A percentile compares a stretch with the other conserved stretches of the same genome.
Conservation (phyloP, 2,888 invertebrate species). For the Himalopsyche anomala region DNA sequence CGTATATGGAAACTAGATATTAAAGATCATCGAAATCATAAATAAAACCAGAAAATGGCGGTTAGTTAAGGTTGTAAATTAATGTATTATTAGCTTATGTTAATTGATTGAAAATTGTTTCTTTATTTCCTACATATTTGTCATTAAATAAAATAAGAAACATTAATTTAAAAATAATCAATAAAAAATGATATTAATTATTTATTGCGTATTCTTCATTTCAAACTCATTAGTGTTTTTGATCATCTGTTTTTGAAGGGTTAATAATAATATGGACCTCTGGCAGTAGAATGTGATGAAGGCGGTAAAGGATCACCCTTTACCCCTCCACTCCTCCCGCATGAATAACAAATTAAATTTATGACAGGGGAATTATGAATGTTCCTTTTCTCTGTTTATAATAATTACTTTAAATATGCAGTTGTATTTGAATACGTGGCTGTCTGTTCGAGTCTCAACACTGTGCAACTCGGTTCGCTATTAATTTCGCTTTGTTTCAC, state of each 20-base stretch:
- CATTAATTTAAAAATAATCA: too few species aligned
- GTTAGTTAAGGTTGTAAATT: too few species aligned
- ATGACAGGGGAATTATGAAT: constrained; percentile 63
- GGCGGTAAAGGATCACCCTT: constrained; percentile 45
- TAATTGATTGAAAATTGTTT: too few species aligned
- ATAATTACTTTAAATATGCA: constrained; percentile 59
- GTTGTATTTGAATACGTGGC: constrained; percentile 38
- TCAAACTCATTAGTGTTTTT: too few species aligned
- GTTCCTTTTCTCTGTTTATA: constrained; percentile 63
- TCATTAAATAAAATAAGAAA: too few species aligned
- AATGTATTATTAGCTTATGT: too few species aligned
- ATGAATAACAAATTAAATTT: constrained; percentile 63
- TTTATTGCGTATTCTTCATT: too few species aligned
- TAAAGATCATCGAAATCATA: too few species aligned
- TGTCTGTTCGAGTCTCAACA: constrained; percentile 6
- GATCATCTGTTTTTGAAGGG: constrained; percentile 27
- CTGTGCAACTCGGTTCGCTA: not conserved
- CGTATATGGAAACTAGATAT: too few species aligned
- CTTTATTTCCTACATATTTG: too few species aligned
- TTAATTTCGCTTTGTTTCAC: constrained; percentile 13
- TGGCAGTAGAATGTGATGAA: constrained; percentile 47
- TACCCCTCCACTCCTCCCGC: not conserved
- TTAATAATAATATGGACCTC: constrained; percentile 42
- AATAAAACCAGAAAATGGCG: too few species aligned
- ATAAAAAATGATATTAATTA: too few species aligned